A percentile compares a stretch with the other conserved stretches of the same genome.
These are phyloP conservation scores for Brachyistius frenatus DNA, from an alignment of 2,113 vertebrate genomes.

Conservation along the genomic window DNA sequence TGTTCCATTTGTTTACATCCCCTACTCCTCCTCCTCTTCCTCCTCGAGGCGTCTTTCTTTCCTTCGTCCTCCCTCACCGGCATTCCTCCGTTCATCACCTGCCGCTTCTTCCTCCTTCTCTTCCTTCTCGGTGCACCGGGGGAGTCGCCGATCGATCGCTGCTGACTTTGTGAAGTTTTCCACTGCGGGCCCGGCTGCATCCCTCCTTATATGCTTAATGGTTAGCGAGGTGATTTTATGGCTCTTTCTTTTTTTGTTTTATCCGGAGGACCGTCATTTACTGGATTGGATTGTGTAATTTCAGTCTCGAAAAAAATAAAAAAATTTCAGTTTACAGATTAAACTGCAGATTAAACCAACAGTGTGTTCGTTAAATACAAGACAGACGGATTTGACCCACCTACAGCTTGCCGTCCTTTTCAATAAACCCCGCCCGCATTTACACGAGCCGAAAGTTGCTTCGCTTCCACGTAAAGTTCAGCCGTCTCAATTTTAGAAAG, in stretches of 20 bases:
- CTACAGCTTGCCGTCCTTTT: too few relatives aligned
- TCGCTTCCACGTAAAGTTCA: not conserved
- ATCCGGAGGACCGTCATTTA: too few relatives aligned
- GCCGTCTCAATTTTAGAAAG: not conserved
- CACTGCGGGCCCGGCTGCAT: not conserved
- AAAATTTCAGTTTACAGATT: too few relatives aligned
- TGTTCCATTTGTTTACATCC: conserved; percentile 26
- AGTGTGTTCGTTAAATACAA: too few relatives aligned
- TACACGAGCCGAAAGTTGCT: conserved; percentile 1
- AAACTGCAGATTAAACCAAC: too few relatives aligned
- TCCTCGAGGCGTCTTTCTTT: conserved; percentile 7
- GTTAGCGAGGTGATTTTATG: too few relatives aligned
- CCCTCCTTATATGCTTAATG: too few relatives aligned
- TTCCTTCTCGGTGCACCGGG: too few relatives aligned
- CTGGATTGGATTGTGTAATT: too few relatives aligned
- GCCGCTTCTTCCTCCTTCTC: not conserved
- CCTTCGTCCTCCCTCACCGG: not conserved
- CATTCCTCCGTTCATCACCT: conserved; percentile 15
- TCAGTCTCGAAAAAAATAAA: too few relatives aligned
- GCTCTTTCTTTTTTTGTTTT: too few relatives aligned
- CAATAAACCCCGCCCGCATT: not conserved
- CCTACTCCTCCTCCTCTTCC: not conserved
- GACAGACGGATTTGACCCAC: too few relatives aligned
- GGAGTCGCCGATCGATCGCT: conserved; percentile 17
- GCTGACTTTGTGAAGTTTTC: conserved; percentile 25